Percentiles rank a stretch among this genome's conserved stretches.
Conservation (phyloP, 2,888 invertebrate genomes). For the Diarsia brunnea region DNA sequence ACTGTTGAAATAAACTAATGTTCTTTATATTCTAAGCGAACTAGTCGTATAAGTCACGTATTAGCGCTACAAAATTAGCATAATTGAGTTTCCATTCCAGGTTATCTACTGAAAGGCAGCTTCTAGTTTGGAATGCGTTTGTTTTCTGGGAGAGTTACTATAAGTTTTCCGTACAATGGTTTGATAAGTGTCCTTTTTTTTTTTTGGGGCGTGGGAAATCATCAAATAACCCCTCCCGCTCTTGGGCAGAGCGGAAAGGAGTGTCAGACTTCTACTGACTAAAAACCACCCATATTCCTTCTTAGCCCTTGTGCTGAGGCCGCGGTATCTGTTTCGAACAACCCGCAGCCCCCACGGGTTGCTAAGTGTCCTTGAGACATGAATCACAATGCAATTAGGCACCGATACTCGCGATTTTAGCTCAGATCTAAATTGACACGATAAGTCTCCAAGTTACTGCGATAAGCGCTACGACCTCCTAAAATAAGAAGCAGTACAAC, state of each 20-base stretch:
- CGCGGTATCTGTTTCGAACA: too few species aligned
- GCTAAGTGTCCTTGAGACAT: not conserved
- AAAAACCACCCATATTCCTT: too few species aligned
- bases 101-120: not conserved
- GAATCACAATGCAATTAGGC: slow-evolving; percentile 6
- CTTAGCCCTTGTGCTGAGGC: too few species aligned
- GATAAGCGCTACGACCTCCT: not conserved
- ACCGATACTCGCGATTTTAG: not conserved
- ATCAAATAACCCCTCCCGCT: too few species aligned
- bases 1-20: not conserved
- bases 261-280: too few species aligned
- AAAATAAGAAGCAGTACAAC: slow-evolving; percentile 1
- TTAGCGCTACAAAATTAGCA: not conserved
- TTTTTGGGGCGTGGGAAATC: too few species aligned
- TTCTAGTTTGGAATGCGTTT: not conserved
- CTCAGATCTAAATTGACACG: not conserved
- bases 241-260: too few species aligned
- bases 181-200: too few species aligned
- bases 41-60: too few species aligned
- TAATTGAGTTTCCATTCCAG: not conserved
- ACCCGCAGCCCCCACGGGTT: too few species aligned
- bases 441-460: not conserved
- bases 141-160: not conserved
- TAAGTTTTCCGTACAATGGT: not conserved
- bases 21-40: not conserved